These are phyloP conservation scores for Hyposoter didymator DNA, from an alignment of 2,888 invertebrate genomes.

Conservation along the genomic window DNA sequence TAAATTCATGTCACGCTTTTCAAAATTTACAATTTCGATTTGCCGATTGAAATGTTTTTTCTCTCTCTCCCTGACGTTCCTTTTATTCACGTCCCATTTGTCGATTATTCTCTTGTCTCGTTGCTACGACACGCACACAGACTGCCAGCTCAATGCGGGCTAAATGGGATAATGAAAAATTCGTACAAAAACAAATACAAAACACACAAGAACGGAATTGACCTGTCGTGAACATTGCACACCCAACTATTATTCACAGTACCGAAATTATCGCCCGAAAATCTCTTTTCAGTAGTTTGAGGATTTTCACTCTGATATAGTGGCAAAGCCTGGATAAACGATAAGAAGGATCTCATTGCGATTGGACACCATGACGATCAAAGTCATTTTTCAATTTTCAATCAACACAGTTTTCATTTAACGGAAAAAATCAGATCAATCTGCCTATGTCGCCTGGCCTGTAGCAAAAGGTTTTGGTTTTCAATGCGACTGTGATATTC, in stretches of 20 bases:
- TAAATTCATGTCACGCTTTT: constrained; percentile 66
- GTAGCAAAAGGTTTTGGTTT: too few relatives aligned
- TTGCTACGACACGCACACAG: not conserved
- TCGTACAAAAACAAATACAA: constrained; percentile 13
- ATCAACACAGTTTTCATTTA: not conserved
- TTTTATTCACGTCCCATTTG: constrained; percentile 10
- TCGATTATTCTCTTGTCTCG: constrained; percentile 10
- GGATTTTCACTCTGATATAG: constrained; percentile 6
- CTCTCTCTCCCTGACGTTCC: not conserved
- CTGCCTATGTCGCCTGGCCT: too few relatives aligned
- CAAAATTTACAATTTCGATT: constrained; percentile 66
- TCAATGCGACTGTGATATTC: too few relatives aligned
- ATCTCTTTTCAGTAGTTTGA: not conserved
- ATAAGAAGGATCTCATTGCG: constrained; percentile 38
- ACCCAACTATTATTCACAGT: constrained; percentile 31
- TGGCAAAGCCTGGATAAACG: constrained; percentile 21
- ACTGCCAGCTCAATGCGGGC: constrained; percentile 1
- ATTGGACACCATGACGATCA: not conserved
- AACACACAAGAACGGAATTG: constrained; percentile 7
- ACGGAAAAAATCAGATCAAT: not conserved
- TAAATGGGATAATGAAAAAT: constrained; percentile 44
- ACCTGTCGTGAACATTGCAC: constrained; percentile 6
- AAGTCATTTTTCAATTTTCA: not conserved
- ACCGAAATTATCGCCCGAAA: constrained; percentile 18
- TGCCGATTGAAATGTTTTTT: constrained; percentile 57